Evolutionary conservation across 2,888 invertebrate species (phyloP).

Genomic region (Eristalis tenax): DNA sequence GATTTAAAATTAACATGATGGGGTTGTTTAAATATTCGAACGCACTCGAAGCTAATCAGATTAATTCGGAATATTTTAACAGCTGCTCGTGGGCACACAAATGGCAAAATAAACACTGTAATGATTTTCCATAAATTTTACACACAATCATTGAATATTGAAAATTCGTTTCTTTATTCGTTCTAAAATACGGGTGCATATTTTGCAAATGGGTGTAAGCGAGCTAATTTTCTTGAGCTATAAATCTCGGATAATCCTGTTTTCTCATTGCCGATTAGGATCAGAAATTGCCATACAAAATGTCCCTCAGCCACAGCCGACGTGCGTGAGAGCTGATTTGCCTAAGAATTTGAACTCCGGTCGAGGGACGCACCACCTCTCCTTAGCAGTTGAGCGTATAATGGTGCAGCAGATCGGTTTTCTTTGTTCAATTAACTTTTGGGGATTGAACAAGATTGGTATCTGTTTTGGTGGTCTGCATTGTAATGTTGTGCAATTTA

Average conservation of each 20-base stretch:
- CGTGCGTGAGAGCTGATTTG: background rate
- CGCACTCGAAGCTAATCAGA: slow-evolving; percentile 66
- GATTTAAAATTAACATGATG: slow-evolving; percentile 66
- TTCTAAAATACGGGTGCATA: background rate
- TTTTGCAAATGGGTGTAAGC: background rate
- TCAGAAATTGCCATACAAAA: slow-evolving; percentile 19
- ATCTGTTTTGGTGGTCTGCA: slow-evolving; percentile 60
- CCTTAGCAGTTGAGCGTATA: slow-evolving; percentile 32
- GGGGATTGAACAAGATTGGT: slow-evolving; percentile 62
- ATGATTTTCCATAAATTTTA: slow-evolving; percentile 49
- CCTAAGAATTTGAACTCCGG: slow-evolving; percentile 37
- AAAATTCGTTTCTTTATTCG: background rate
- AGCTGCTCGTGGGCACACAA: slow-evolving; percentile 54
- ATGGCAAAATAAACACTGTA: slow-evolving; percentile 49
- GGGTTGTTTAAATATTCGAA: slow-evolving; percentile 55
- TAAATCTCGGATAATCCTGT: slow-evolving; percentile 5
- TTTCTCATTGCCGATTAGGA: slow-evolving; percentile 26
- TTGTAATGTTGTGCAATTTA: slow-evolving; percentile 66
- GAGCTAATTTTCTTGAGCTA: background rate
- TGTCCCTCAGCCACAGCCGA: background rate
- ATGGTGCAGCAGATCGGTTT: slow-evolving; percentile 49
- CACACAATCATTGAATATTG: slow-evolving; percentile 2
- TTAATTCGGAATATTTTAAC: slow-evolving; percentile 67
- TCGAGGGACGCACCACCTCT: slow-evolving; percentile 15
- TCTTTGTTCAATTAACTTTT: slow-evolving; percentile 68